Evolutionary conservation across 2,888 invertebrate genomes (phyloP), one percentile per base, ranked within the genome.

Genomic region (Acronicta psi): DNA sequence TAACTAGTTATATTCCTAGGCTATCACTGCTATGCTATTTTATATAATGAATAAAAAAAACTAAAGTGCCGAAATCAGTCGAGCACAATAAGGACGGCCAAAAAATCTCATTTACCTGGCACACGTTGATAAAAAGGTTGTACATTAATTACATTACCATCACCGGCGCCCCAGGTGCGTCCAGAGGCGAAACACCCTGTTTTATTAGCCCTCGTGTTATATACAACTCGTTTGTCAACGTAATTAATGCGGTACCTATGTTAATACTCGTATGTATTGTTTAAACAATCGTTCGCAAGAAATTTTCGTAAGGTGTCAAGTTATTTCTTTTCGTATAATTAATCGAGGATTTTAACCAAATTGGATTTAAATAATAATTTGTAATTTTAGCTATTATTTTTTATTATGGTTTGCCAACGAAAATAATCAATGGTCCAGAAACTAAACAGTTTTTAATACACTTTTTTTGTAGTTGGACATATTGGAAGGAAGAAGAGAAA

Each of bases 141-240:
- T 72, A 76, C 80, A 81, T 82, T 86, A 85, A 85, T 83, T 84
- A 82, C 65, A 77, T 77, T 74, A 77, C 69, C 77, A 77, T 71
- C 78, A 69, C 54, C 55, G 68, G 44, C 61, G 73, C 66, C 74
- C 57, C 78, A 75, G 75, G 72, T 77, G 80, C 67, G 75, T 62
- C 63, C 46, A 63, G 51, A 52, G 63, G 69, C 56, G 59, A 71
- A 70, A 71, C 71, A 72, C 74, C 73, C 69, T 75, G 73, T 81
- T 80, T 82, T 82, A 79, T 80, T 77, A 75, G 70, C 59, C 58
- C 59, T 56, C 58, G 53, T 59, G 69, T 61, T 69, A 69, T 71
- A 60, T 69, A 70, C 63, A 60, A 68, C 73, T 64, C 73, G 75
- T 75, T 79, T 77, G 71, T 72, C 75, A 79, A 73, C 73, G 51